These are phyloP conservation scores for Schizaphis graminum DNA, from an alignment of 2,888 invertebrate species.

Conservation along the genomic window DNA sequence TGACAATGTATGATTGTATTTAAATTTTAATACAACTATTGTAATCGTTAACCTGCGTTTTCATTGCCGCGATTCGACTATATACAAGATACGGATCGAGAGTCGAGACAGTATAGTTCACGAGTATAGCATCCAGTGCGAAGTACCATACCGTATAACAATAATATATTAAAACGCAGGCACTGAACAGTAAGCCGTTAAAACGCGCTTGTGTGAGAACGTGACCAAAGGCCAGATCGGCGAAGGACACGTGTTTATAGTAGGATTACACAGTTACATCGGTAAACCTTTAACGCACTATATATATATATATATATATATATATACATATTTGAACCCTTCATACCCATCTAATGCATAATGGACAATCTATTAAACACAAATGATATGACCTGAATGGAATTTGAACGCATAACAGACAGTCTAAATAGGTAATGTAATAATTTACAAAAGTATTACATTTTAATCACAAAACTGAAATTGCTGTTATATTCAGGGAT, in stretches of 20 bases:
- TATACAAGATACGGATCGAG: not conserved
- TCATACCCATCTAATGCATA: conserved; percentile 21
- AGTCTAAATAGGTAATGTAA: not conserved
- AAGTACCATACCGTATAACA: not conserved
- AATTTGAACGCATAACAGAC: not conserved
- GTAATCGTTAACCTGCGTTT: no score
- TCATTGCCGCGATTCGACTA: not conserved
- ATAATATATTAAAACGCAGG: conserved; percentile 14
- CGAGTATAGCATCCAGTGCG: not conserved
- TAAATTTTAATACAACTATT: not conserved
- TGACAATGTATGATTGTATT: not conserved
- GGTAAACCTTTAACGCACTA: conserved; percentile 56
- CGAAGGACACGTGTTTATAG: conserved; percentile 58
- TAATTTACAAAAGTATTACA: not conserved
- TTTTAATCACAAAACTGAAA: not conserved
- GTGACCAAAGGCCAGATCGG: conserved; percentile 64
- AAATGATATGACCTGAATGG: conserved; percentile 26
- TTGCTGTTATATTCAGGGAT: not conserved
- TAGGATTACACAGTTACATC: conserved; percentile 63
- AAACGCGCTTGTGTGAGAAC: conserved; percentile 60
- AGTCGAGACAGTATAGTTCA: not conserved
- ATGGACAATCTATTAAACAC: conserved; percentile 38
- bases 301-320: no score
- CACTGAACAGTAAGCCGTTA: conserved; percentile 49
- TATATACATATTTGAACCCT: not conserved